A percentile compares a stretch with the other conserved stretches of the same genome.
phyloP scores from a whole-genome alignment of 2,113 vertebrate species.

The Nannospalax galili region DNA sequence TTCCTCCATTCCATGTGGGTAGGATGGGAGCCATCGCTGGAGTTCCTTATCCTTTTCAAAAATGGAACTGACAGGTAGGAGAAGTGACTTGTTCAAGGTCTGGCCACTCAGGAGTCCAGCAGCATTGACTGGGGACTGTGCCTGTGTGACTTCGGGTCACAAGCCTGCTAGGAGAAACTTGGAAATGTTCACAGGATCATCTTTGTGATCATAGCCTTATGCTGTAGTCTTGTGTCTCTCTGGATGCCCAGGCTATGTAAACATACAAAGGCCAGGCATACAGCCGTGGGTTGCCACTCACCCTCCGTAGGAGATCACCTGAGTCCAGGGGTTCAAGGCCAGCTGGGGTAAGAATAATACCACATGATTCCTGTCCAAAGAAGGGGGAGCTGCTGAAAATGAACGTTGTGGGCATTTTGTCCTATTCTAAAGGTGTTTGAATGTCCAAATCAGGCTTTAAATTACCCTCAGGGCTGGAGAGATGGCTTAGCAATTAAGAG shows the following conservation, averaged over 20 bases:
- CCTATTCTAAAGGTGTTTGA: not conserved
- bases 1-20: not conserved
- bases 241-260: not conserved
- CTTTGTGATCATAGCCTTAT: not conserved
- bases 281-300: not conserved
- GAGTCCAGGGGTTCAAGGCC: not conserved
- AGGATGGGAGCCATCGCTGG: not conserved
- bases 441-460: not conserved
- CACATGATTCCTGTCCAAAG: not conserved
- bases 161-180: fast-evolving
- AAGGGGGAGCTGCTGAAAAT: not conserved
- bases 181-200: not conserved
- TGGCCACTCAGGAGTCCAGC: not conserved
- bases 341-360: not conserved
- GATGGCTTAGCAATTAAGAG: no score
- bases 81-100: not conserved
- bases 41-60: not conserved
- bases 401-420: not conserved
- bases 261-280: not conserved
- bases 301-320: not conserved
- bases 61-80: not conserved
- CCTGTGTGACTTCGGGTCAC: not conserved
- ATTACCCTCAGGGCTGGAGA: no score
- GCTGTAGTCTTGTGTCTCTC: not conserved
- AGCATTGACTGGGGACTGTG: no score